Percentiles rank a stretch among this genome's conserved stretches.
phyloP scores from a whole-genome alignment of 2,888 invertebrate genomes.

The Nemoura dubitans region DNA sequence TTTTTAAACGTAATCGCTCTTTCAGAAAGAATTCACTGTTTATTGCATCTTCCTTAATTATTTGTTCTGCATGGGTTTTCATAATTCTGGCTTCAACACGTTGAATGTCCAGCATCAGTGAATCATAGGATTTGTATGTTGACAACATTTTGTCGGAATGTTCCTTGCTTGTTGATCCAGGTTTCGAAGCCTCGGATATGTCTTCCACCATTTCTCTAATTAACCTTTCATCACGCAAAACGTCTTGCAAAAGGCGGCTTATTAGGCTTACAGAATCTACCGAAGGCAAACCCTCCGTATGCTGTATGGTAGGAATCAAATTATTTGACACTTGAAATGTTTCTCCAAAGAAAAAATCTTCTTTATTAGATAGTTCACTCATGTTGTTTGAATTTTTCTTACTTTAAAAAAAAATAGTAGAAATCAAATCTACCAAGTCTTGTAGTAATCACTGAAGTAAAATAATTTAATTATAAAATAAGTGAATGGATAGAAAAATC shows the following conservation, averaged over 20 bases:
- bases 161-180: neutral
- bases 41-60: constrained; percentile 52
- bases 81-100: constrained; percentile 55
- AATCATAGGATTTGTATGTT: constrained; percentile 13
- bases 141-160: neutral
- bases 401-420: too few relatives aligned
- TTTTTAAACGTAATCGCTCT: neutral
- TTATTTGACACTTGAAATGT: neutral
- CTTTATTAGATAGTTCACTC: neutral
- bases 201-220: neutral
- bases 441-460: neutral
- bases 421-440: too few relatives aligned
- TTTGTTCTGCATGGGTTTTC: constrained; percentile 54
- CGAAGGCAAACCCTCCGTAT: neutral
- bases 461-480: too few relatives aligned
- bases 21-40: neutral
- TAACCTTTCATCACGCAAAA: neutral
- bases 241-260: neutral
- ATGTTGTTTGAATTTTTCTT: neutral
- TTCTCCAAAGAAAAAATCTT: neutral
- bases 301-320: neutral
- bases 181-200: neutral
- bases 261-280: neutral
- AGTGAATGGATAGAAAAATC: neutral
- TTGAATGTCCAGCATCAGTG: constrained; percentile 52